Base-by-base conservation (phyloP, 2,113 vertebrate species). In the Spea multiplicata region DNA sequence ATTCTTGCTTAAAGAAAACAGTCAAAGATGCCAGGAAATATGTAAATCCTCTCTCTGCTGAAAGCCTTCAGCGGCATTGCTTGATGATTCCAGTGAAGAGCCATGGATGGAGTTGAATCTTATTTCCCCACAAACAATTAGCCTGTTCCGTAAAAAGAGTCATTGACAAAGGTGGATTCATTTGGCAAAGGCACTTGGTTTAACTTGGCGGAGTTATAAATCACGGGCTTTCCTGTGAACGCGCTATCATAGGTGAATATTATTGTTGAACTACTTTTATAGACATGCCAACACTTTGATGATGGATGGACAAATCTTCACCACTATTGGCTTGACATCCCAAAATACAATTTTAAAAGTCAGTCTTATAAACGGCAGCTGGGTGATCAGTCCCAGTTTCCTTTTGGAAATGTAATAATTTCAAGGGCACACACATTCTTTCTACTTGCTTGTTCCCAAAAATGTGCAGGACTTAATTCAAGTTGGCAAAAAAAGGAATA, bases 21-120 rank as follows among this genome's bases (percentile, higher is more conserved):
- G 61, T 17, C 49, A 7, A 50, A 65, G 17, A 66, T 49, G 72
- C 73, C 73, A 74, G 8, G 57, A 74, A 74, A 66, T 65, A 74
- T 74, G 73, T 50, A 74, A 74, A 74, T 66, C 73, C 73, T 74
- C 47, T 74, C 47, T 74, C 47, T 66, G 61, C 71, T 74, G 65
- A 65, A 74, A 65, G 61, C 59, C 46, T 50, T 17, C 8, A 48
- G 65, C 8, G 65, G 50, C 16, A 64, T 30, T 45, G n/a, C 61
- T 50, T 52, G 73, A 74, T 74, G 44, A 47, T 52, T 65, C 65
- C 61, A 52, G 5, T 12, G 59, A 48, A 52, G 44, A 74, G 59
- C 57, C 48, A 45, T 48, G 30, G n/a, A n/a, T n/a, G 47, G 66
- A 55, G 17, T 57, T 16, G 30, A 59, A 17, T 47, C 66, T 68